phyloP scores from a whole-genome alignment of 2,888 invertebrate genomes.

The Thymelicus acteon region DNA sequence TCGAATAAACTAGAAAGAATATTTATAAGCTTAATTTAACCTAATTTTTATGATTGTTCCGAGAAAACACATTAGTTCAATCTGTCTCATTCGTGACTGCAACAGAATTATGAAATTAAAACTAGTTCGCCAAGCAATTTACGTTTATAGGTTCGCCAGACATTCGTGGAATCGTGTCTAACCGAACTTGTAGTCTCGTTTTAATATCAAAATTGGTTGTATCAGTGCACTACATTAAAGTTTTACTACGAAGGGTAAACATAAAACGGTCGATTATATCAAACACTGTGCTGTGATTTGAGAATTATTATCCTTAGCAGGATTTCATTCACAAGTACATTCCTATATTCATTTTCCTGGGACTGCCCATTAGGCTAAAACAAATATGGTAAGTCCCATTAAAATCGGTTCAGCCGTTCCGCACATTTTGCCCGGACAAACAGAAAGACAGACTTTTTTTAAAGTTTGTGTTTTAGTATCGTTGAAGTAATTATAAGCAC shows the following conservation, averaged over 20 bases:
- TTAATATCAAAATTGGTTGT: constrained; percentile 25
- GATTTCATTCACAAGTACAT: no score
- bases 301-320: no score
- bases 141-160: constrained; percentile 50
- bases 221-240: background rate
- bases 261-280: background rate
- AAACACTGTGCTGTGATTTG: no score
- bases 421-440: no score
- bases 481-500: no score
- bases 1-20: background rate
- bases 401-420: no score
- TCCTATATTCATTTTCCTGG: no score
- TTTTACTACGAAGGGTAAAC: background rate
- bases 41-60: constrained; percentile 19
- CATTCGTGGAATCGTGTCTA: constrained; percentile 56
- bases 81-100: constrained; percentile 55
- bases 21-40: constrained; percentile 13
- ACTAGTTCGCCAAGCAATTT: constrained; percentile 44
- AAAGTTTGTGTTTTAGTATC: no score
- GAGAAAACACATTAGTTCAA: constrained; percentile 25
- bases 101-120: constrained; percentile 54
- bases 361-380: no score
- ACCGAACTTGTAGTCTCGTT: constrained; percentile 4
- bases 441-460: no score
- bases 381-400: no score